These are phyloP conservation scores for Uria aalge DNA, from an alignment of 2,113 vertebrate genomes.

Conservation along the genomic window DNA sequence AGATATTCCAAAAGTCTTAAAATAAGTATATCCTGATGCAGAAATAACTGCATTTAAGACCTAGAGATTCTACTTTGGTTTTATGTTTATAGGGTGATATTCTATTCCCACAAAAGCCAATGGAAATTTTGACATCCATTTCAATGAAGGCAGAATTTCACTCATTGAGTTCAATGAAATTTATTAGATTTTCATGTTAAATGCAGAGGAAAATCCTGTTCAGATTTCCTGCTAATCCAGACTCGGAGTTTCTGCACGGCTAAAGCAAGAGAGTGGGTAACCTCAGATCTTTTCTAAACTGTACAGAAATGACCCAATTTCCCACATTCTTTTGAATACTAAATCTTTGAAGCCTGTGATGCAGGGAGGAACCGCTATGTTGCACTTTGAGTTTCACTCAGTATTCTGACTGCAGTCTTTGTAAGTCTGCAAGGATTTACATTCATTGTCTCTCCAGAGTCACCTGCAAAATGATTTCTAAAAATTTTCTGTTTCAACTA, in stretches of 20 bases:
- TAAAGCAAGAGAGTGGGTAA: constrained; percentile 42
- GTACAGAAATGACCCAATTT: constrained; percentile 55
- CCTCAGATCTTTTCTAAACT: constrained; percentile 46
- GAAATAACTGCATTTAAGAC: neutral
- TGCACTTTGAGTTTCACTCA: constrained; percentile 39
- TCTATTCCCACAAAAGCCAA: neutral
- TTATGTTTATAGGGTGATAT: neutral
- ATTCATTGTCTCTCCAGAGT: constrained; percentile 49
- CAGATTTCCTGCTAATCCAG: constrained; percentile 38
- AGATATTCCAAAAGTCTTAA: neutral
- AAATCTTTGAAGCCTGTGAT: constrained; percentile 53
- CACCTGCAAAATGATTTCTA: constrained; percentile 31
- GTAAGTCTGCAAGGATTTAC: constrained; percentile 51
- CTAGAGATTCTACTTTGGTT: neutral
- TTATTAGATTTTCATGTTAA: constrained; percentile 51
- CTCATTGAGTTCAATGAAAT: constrained; percentile 6
- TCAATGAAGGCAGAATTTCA: constrained; percentile 19
- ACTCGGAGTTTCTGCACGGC: neutral
- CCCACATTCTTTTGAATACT: constrained; percentile 41
- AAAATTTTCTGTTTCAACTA: constrained; percentile 42
- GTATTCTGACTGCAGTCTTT: constrained; percentile 49
- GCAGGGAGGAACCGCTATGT: neutral
- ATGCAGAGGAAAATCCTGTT: constrained; percentile 44
- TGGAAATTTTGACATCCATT: constrained; percentile 18
- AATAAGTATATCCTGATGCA: neutral